Evolutionary conservation across 2,888 invertebrate genomes (phyloP), one percentile per base, ranked within the genome.

Genomic region (Allacma fusca): DNA sequence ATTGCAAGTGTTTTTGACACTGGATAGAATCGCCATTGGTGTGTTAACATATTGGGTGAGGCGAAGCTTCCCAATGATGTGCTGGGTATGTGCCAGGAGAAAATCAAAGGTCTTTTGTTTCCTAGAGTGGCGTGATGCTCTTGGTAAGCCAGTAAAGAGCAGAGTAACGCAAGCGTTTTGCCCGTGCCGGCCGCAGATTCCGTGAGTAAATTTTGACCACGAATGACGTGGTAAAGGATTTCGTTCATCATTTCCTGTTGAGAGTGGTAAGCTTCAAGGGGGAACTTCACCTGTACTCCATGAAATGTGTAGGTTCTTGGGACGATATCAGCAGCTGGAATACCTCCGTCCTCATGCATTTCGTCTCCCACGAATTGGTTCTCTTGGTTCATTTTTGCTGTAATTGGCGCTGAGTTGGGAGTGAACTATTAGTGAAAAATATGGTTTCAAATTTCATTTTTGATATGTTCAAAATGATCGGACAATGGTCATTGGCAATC

Each of bases 161-260:
- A 83, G 0, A 83, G 73, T 1, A 83, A 21, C 0, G 83, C 82
- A 13, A 81, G 80, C 0, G 83, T 83, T 80, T 83, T 83, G 70
- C 83, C 83, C 40, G 76, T 79, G 7, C 83, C 83, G n/a, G 83
- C 81, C 0, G 83, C 82, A 5, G 80, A 80, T 50, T 83, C 82
- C 1, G 82, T n/a, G 21, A 83, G 72, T 62, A 80, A 72, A 19
- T 68, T 64, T 0, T 78, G 77, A 1, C 80, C 81, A 16, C 75
- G 40, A 23, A 82, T 80, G 34, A 34, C 34, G 34, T 9, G 4
- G 9, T 4, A 34, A 34, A 34, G 4, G 7, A 81, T 76, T 43
- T 70, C 57, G 9, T 68, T 29, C 83, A 83, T 83, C 81, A 83
- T 80, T 68, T 79, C 40, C 24, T 57, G 59, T 62, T 83, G 83